Base-by-base conservation (phyloP, 1,140 invertebrate genomes). In the Anoplophora glabripennis region DNA sequence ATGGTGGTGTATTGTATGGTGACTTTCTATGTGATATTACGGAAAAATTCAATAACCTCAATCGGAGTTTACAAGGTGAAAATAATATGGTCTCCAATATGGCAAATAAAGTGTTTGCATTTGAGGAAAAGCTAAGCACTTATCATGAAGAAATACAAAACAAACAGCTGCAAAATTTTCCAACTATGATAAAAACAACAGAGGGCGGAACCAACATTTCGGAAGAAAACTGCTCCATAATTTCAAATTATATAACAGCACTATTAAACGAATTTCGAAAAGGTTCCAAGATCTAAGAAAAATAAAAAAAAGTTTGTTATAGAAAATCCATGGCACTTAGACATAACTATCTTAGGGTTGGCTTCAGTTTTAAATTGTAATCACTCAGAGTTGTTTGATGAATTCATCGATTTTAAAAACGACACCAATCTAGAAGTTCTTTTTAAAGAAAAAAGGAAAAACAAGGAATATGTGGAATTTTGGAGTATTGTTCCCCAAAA, bases 371-470 rank as follows among this genome's bases (percentile, higher is more conserved):
- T 37, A 14, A 37, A 51, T 51, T 51, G 48, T 51, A 35, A 51
- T 51, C 37, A 51, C 1, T 4, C 33, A 35, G 48, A 51, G 1
- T 51, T 51, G 48, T 51, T 51, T 15, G 0, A 51, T 51, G 33
- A 51, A 15, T 37, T 51, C 48, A 51, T 51, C 21, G 34, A 51
- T 51, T 51, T 51, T 35, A 51, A 51, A 33, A 51, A 35, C 33
- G 3, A 51, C 7, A 35, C 47, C 12, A 51, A 51, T 7, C 47
- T 51, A 51, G 34, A 51, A 51, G 1, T 51, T 17, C 33, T 51
- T 11, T n/a, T n/a, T n/a, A n/a, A n/a, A n/a, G n/a, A n/a, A n/a
- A n/a, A n/a, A n/a, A n/a, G n/a, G 47, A 51, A 51, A 51, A 51
- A 51, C n/a, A 35, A n/a, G 47, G 14, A 35, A 51, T 3, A 42